Percentiles rank a stretch among this genome's conserved stretches.
Conservation (phyloP, 2,797 vertebrate species). For the Gadopsis marmoratus region DNA sequence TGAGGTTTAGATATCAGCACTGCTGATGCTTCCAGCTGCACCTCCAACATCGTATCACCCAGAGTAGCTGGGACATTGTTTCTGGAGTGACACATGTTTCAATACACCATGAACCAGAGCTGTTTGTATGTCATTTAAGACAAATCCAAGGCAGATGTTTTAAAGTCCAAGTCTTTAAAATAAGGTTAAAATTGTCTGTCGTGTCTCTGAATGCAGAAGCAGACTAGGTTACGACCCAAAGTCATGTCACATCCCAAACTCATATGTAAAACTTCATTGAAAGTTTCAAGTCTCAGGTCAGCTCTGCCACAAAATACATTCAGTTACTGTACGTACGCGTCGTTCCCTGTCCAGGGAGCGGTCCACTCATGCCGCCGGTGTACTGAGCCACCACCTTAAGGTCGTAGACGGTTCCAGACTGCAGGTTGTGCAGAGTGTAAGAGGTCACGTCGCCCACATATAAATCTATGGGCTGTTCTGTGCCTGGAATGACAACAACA, state of each 20-base stretch:
- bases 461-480: conserved; percentile 87
- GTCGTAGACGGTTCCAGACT: conserved; percentile 94
- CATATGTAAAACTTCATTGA: no score
- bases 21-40: neutral
- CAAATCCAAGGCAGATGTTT: neutral
- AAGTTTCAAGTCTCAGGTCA: no score
- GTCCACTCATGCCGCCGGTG: conserved; percentile 88
- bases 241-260: no score
- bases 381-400: conserved; percentile 94
- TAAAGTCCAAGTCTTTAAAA: neutral
- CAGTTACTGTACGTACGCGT: conserved; percentile 87
- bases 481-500: conserved; percentile 75
- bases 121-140: neutral
- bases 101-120: neutral
- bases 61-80: neutral
- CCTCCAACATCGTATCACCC: neutral
- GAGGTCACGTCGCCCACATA: conserved; percentile 96
- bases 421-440: conserved; percentile 92
- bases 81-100: neutral
- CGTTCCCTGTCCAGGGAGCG: conserved; percentile 91
- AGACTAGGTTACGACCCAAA: no score
- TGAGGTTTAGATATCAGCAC: neutral
- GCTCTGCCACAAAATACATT: neutral
- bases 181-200: neutral
- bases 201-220: neutral